Conservation (phyloP, 2,888 invertebrate genomes). For the Sarcophaga subvicina region DNA sequence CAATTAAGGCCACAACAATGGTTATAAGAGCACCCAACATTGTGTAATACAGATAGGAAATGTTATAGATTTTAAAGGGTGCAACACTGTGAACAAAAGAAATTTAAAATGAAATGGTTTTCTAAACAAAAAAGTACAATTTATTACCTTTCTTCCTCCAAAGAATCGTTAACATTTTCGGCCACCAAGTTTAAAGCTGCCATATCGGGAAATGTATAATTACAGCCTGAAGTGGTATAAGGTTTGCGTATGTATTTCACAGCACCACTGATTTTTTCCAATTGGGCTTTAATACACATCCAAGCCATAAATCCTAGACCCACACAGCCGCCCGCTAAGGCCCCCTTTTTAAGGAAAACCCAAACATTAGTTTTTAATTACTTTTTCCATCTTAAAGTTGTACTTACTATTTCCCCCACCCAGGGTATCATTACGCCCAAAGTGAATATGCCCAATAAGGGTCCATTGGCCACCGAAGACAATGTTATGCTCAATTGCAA, state of each 20-base stretch:
- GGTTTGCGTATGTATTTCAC: conserved; percentile 82
- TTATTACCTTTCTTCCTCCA: conserved; percentile 68
- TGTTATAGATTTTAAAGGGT: conserved; percentile 84
- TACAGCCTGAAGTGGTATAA: conserved; percentile 83
- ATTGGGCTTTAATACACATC: conserved; percentile 83
- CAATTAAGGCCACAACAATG: conserved; percentile 83
- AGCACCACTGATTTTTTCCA: conserved; percentile 83
- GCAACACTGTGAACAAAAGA: conserved; percentile 70
- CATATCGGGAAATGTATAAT: conserved; percentile 82
- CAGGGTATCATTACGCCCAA: conserved; percentile 87
- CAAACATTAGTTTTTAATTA: neutral
- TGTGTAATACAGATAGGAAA: conserved; percentile 92
- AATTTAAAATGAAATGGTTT: neutral
- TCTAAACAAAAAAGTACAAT: neutral
- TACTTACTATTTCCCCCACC: conserved; percentile 84
- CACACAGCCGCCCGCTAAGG: conserved; percentile 83
- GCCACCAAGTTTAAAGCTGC: conserved; percentile 77
- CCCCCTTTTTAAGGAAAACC: conserved; percentile 80
- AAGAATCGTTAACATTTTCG: conserved; percentile 73
- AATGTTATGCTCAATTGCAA: conserved; percentile 87
- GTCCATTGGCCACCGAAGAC: conserved; percentile 86
- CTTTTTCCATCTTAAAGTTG: neutral
- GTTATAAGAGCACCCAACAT: conserved; percentile 84
- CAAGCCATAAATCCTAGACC: conserved; percentile 83
- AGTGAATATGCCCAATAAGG: conserved; percentile 86